Percentiles rank a stretch among this genome's conserved stretches.
These are phyloP conservation scores for Argentina silus DNA, from an alignment of 2,797 vertebrate species.

Conservation along the genomic window DNA sequence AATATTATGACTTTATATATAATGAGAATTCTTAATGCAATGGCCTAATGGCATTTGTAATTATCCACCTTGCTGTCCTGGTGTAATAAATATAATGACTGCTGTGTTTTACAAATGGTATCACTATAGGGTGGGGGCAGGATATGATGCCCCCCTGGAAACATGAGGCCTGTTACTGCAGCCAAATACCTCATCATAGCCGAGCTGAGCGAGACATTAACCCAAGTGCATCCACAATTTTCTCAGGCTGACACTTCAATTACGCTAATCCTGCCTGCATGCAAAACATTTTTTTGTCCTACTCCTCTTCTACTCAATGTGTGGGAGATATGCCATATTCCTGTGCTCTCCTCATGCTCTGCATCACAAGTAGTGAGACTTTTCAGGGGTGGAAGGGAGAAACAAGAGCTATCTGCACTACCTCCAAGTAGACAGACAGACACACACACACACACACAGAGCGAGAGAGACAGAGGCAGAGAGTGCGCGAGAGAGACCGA, in stretches of 20 bases:
- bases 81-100: constrained; percentile 55
- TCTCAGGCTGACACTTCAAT: constrained; percentile 80
- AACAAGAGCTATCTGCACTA: constrained; percentile 59
- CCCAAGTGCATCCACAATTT: constrained; percentile 69
- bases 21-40: constrained; percentile 47
- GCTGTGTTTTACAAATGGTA: constrained; percentile 56
- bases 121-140: constrained; percentile 22
- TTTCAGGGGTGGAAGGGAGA: constrained; percentile 43
- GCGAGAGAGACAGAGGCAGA: constrained; percentile 38
- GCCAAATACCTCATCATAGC: constrained; percentile 64
- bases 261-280: constrained; percentile 77
- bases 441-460: background rate
- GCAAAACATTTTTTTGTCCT: constrained; percentile 50
- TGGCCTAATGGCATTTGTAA: constrained; percentile 47
- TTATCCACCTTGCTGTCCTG: constrained; percentile 53
- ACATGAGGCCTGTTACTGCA: constrained; percentile 48
- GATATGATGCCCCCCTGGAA: constrained; percentile 13
- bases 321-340: constrained; percentile 67
- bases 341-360: constrained; percentile 43
- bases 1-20: background rate
- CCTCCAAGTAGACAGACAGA: constrained; percentile 37
- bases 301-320: constrained; percentile 45
- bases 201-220: constrained; percentile 68
- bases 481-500: constrained; percentile 15
- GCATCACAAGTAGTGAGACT: constrained; percentile 59